Evolutionary conservation across 2,797 vertebrate genomes (phyloP).

Genomic region (Platyrinchus mystaceus): DNA sequence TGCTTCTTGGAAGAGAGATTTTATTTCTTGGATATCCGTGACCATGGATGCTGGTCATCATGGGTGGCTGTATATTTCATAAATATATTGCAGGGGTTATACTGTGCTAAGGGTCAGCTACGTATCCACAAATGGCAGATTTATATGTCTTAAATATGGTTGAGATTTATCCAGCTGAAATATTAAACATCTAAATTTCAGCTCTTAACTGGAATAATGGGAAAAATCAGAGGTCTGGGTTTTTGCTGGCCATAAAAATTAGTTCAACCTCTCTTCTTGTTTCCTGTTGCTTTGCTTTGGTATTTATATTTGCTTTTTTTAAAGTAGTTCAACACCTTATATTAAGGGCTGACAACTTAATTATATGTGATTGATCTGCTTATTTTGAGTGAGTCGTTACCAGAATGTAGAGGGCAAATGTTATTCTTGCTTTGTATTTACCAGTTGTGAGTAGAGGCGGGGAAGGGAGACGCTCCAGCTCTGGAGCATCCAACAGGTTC

Average conservation of each 20-base stretch:
- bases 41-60: background rate
- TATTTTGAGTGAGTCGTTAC: constrained; percentile 51
- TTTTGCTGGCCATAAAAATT: constrained; percentile 2
- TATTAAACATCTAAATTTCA: background rate
- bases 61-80: background rate
- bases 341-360: constrained; percentile 70
- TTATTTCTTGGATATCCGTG: background rate
- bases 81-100: background rate
- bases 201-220: background rate
- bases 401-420: constrained; percentile 33
- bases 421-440: background rate
- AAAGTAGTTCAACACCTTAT: constrained; percentile 45
- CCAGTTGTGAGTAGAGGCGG: background rate
- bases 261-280: background rate
- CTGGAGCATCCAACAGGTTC: background rate
- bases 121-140: background rate
- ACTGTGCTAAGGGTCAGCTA: background rate
- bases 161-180: constrained; percentile 28
- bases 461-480: rapidly evolving
- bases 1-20: background rate
- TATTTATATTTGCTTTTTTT: constrained; percentile 58
- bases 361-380: constrained; percentile 66
- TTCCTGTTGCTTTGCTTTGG: constrained; percentile 40
- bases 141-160: background rate
- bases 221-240: background rate